These are phyloP conservation scores for Rhinichthys klamathensis DNA, from an alignment of 2,113 vertebrate species.

Conservation along the genomic window DNA sequence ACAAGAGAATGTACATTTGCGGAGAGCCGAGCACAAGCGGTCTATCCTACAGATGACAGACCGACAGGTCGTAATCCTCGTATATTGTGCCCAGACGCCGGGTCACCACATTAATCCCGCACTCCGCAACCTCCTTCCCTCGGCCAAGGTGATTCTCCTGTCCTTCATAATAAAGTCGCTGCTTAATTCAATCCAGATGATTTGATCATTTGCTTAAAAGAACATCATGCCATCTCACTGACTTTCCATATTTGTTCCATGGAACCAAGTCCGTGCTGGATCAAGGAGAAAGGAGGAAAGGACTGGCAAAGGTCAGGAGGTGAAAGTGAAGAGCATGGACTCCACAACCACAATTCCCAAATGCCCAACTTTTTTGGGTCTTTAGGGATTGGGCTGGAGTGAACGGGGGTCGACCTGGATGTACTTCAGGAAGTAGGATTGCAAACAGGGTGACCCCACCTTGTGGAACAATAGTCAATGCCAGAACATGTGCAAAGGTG, in stretches of 20 bases:
- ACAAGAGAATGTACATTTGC: neutral
- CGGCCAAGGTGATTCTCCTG: conserved; percentile 55
- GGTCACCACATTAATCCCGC: conserved; percentile 54
- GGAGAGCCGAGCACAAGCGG: neutral
- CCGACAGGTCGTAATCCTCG: conserved; percentile 26
- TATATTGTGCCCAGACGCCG: conserved; percentile 40
- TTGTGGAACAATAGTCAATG: conserved; percentile 48
- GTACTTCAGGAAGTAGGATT: conserved; percentile 58
- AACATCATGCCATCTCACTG: conserved; percentile 72
- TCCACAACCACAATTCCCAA: conserved; percentile 33
- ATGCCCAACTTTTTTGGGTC: conserved; percentile 27
- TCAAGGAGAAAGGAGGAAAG: neutral
- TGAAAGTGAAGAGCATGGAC: conserved; percentile 23
- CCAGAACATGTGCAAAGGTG: conserved; percentile 29
- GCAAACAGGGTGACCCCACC: conserved; percentile 47
- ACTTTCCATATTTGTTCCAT: conserved; percentile 58
- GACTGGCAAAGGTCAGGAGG: conserved; percentile 18
- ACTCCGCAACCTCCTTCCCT: conserved; percentile 35
- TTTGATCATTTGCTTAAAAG: conserved; percentile 62
- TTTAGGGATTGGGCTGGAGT: conserved; percentile 58
- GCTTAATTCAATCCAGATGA: conserved; percentile 77
- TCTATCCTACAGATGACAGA: conserved; percentile 33
- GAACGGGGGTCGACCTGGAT: conserved; percentile 71
- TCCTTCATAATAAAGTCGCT: conserved; percentile 51
- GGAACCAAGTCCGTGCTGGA: conserved; percentile 62